Base-by-base conservation (phyloP, 2,113 vertebrate genomes). In the Nothocercus julius region DNA sequence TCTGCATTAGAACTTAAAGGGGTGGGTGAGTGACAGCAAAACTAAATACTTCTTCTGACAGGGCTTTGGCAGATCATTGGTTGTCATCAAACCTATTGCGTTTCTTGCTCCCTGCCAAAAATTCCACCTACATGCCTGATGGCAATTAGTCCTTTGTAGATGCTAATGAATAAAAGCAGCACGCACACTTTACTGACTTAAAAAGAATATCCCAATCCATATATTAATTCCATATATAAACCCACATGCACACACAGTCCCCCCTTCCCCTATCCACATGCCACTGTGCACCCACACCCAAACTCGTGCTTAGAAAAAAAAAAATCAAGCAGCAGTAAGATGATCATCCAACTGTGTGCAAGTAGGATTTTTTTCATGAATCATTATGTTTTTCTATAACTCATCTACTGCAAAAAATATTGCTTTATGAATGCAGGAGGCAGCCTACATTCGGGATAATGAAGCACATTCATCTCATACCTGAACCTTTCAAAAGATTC, bases 121-220 rank as follows among this genome's bases (percentile, higher is more conserved):
- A 96, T 97, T 96, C 98, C 98, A 98, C 98, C 98, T 98, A 98
- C 98, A 97, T 97, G 97, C 98, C 98, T 98, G 97, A 98, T 98
- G 97, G 98, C 98, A 98, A 98, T 98, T 98, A 98, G 95, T 98
- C 97, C 97, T 97, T 98, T 96, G 97, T 97, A 98, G 97, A 97
- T 98, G 96, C 97, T 98, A 97, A 98, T 98, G 98, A 98, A 98
- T 97, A 98, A 98, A 98, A 97, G 95, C 95, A 98, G 97, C 97
- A 97, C 17, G 68, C 89, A 97, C 90, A 83, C 92, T 97, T 96
- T 95, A 80, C 36, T 96, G 95, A 67, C 92, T 95, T 95, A 96
- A 97, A 97, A 97, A 97, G 96, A 97, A 94, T 96, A 97, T 96
- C 95, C 96, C 86, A 80, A 97, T 97, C 95, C 87, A 91, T 90